phyloP scores from a whole-genome alignment of 2,888 invertebrate species.

The Zele albiditarsus region DNA sequence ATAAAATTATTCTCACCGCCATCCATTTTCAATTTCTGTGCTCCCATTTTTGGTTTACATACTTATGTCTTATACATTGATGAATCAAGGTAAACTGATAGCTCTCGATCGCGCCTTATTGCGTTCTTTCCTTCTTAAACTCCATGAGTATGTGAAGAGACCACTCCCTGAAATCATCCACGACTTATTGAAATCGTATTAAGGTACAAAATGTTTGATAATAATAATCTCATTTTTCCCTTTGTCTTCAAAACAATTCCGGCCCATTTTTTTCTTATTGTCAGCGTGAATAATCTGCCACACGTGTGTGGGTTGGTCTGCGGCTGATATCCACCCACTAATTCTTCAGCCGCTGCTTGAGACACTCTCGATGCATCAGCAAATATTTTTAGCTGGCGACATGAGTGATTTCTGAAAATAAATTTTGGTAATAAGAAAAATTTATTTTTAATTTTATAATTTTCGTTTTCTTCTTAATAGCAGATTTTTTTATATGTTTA shows the following conservation, averaged over 20 bases:
- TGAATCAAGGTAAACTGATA: conserved; percentile 36
- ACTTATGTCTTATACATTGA: conserved; percentile 2
- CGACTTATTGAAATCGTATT: neutral
- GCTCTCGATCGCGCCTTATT: conserved; percentile 25
- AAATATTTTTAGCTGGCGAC: neutral
- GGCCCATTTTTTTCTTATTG: neutral
- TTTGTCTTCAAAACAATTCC: conserved; percentile 9
- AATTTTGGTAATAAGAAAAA: neutral
- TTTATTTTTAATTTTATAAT: neutral
- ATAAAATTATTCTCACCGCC: conserved; percentile 22
- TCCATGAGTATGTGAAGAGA: neutral
- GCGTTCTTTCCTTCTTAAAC: neutral
- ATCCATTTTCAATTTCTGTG: conserved; percentile 8
- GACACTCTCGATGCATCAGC: neutral
- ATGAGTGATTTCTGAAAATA: neutral
- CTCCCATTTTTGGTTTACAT: conserved; percentile 28
- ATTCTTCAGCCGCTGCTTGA: neutral
- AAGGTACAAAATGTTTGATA: neutral
- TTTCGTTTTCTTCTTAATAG: neutral
- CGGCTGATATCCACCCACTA: neutral
- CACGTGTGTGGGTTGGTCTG: neutral
- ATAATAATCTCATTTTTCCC: neutral
- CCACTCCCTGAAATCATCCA: conserved; percentile 25
- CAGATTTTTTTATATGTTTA: neutral
- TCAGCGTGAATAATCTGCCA: neutral